Conservation (phyloP, 2,797 vertebrate genomes). For the Numenius phaeopus region DNA sequence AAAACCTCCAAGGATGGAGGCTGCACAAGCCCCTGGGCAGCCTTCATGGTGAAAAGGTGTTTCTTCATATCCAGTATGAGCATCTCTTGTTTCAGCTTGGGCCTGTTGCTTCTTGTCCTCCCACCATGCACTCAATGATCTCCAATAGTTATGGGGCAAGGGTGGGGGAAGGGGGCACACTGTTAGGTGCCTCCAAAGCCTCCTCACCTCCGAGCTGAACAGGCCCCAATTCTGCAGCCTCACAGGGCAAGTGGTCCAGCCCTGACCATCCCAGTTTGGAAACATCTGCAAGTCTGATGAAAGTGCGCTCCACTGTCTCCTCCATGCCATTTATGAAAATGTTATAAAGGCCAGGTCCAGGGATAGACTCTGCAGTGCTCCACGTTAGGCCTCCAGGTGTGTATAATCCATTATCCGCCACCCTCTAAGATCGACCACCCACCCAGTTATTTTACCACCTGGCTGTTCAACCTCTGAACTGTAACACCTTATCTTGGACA, state of each 20-base stretch:
- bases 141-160: not conserved
- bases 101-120: not conserved
- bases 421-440: not conserved
- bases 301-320: not conserved
- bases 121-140: not conserved
- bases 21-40: not conserved
- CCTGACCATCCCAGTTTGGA: not conserved
- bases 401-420: not conserved
- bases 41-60: not conserved
- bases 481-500: not conserved
- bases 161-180: not conserved
- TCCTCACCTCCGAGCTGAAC: not conserved
- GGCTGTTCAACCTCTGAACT: not conserved
- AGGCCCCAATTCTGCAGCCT: not conserved
- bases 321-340: not conserved
- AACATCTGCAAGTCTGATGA: not conserved
- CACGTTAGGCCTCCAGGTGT: not conserved
- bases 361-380: not conserved
- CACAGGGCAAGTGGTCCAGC: not conserved
- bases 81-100: not conserved
- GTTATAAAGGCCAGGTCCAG: not conserved
- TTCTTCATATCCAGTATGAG: not conserved
- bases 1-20: not conserved
- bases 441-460: not conserved
- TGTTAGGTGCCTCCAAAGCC: not conserved